Evolutionary conservation across 2,888 invertebrate species (phyloP), one percentile per base, ranked within the genome.

Genomic region (Gibbula magus): DNA sequence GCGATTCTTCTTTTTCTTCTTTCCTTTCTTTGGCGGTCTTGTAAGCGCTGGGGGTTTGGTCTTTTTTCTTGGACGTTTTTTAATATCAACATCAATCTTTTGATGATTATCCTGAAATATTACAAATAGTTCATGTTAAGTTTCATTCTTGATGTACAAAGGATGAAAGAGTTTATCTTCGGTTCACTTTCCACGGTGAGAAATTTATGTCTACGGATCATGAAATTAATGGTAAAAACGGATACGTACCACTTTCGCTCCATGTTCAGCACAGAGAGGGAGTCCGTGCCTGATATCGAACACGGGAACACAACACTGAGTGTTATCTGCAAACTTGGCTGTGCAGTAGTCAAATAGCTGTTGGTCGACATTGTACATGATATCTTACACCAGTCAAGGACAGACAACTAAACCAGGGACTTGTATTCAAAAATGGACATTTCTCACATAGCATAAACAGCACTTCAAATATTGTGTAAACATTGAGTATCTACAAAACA

Each of bases 341-440:
- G 96, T 96, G 93, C 96, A 96, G 88, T 96, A 95, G 91, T 95
- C 95, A 93, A 96, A 96, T 84, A 97, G 93, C 86, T 96, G 95
- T 93, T 98, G 98, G 88, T 97, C 96, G 13, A 95, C 95, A 92
- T 97, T 97, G 83, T 95, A 94, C 93, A 97, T 96, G 87, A 98
- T 96, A 94, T 98, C 93, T 93, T 4, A 7, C 20, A 61, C 0
- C 3, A 32, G 84, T 91, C 80, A 89, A 90, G 86, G 87, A 29
- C 29, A 53, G n/a, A 16, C 32, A 53, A 13, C 7, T 22, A 70
- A 18, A 74, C n/a, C 56, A 13, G 13, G 51, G n/a, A 4, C 13
- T 75, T n/a, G 1, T 29, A 10, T 35, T 29, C 32, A 8, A 39
- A 13, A 35, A 73, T 61, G n/a, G 73, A n/a, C 16, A 39, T n/a